These are phyloP conservation scores for Origma solitaria DNA, from an alignment of 2,113 vertebrate genomes.

Conservation along the genomic window DNA sequence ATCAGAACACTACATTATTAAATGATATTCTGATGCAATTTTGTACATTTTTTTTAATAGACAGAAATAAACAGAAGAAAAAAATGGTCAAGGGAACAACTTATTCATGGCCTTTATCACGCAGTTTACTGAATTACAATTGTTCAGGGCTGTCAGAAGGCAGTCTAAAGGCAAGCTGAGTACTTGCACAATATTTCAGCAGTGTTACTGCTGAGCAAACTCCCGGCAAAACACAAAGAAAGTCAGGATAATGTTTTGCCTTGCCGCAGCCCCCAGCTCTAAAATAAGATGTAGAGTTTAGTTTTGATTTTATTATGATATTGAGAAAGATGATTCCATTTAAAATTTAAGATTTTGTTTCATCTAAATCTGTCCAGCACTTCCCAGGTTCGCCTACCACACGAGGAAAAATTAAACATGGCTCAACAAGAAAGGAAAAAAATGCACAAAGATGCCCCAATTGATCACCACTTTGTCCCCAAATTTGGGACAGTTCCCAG, in stretches of 20 bases:
- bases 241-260: neutral
- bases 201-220: neutral
- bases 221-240: neutral
- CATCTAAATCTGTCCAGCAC: neutral
- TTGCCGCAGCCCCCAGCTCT: fast-evolving
- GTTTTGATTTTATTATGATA: neutral
- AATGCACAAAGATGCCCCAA: neutral
- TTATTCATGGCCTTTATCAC: neutral
- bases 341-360: neutral
- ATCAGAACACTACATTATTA: neutral
- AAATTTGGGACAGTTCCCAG: neutral
- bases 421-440: neutral
- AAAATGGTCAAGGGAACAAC: neutral
- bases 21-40: neutral
- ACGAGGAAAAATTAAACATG: neutral
- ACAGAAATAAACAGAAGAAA: neutral
- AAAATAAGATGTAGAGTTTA: neutral
- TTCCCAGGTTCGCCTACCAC: neutral
- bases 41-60: neutral
- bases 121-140: neutral
- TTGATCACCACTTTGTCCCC: neutral
- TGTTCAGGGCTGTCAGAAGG: neutral
- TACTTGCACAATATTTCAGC: neutral
- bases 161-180: neutral
- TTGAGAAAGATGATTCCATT: neutral